Base-by-base conservation (phyloP, 2,113 vertebrate genomes). In the Platanista minor region DNA sequence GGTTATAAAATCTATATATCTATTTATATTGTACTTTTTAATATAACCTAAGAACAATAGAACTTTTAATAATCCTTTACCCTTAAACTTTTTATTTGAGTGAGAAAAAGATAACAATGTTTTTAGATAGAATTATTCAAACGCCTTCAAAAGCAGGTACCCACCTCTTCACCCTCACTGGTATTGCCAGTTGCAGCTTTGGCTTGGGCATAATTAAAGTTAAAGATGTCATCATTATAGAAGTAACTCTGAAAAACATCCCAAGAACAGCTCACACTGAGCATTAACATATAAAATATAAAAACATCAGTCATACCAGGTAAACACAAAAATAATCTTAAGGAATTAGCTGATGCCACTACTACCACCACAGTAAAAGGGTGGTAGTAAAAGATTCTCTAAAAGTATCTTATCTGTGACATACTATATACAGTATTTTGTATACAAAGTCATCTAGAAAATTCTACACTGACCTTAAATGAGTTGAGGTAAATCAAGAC, bases 121-220 rank as follows among this genome's bases (percentile, higher is more conserved):
- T 81, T 88, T 67, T 80, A 85, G 18, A 81, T 17, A 36, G 90
- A 95, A 90, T 54, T 57, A 87, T 96, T 97, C 71, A 46, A 62
- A 18, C 88, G 17, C 33, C 61, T 98, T 96, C 72, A 81, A 94
- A 97, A 97, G 62, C 39, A 96, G 59, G 86, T 75, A 97, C 98
- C 72, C 98, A 99, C 99, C 99, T 99, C 99, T 97, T 99, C 99
- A 78, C 99, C 99, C 97, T 99, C 99, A 91, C 98, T 99, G 97
- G 99, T 99, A 98, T 99, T 99, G 25, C 99, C 99, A 27, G 99
- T 98, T 23, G 99, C 99, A 81, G 99, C 99, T 99, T 99, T 99
- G 90, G 99, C 99, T 98, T 99, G 99, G 82, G 99, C 99, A 4
- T 99, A 99, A 99, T 99, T 99, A 97, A 99, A 99, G 95, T 99